Base-by-base conservation (phyloP, 2,113 vertebrate genomes). In the Indicator maculatus region DNA sequence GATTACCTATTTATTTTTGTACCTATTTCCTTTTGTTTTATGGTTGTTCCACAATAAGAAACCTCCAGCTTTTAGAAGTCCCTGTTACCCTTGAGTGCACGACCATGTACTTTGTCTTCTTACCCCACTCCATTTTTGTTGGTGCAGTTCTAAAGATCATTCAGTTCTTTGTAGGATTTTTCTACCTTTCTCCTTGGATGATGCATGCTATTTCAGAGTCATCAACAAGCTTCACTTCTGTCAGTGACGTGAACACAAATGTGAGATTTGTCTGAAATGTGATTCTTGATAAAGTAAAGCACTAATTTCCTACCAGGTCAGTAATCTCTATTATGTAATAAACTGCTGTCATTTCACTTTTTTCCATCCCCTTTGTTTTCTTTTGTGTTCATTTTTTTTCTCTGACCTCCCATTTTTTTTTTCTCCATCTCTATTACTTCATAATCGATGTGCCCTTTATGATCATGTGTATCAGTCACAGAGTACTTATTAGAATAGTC, bases 211-310 rank as follows among this genome's bases (percentile, higher is more conserved):
- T n/a, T 85, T 89, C 41, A 27, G 36, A 80, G 38, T 86, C 31
- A 64, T 80, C 47, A 38, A 33, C 31, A 59, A 76, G 79, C 41
- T 56, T 79, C n/a, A 23, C 45, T 85, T 88, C 27, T 83, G 10
- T 88, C 12, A 28, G 64, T 94, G 86, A 74, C 75, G 45, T 83
- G 61, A 86, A 60, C 39, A 19, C 30, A 52, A 21, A 56, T 50
- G 0, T 11, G 14, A 59, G n/a, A 41, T 83, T 83, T 88, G 47
- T 85, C 55, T 88, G 67, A 87, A 89, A 80, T 76, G 52, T 52
- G 88, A 65, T 73, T 94, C 75, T 83, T 85, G 85, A 38, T 88
- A 74, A 95, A 74, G 55, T n/a, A 10, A 45, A 93, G 39, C 79
- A 71, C 60, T 90, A 55, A 60, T 67, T 96, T 91, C 45, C 67